Evolutionary conservation across 2,113 vertebrate genomes (phyloP), one percentile per base, ranked within the genome.

Genomic region (Aspiorhynchus laticeps): DNA sequence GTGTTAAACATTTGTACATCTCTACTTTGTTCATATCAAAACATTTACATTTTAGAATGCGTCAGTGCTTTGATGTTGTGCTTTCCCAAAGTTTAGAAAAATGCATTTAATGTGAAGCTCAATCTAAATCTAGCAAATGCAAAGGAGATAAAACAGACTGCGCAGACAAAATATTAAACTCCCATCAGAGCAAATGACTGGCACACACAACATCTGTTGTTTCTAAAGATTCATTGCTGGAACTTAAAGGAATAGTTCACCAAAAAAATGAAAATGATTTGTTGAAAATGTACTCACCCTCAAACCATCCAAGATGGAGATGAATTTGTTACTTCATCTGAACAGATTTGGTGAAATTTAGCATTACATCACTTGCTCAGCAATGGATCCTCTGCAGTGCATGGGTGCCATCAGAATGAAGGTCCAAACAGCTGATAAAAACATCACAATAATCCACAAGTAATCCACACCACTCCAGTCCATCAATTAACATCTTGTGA

Each of bases 111-210:
- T 41, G 36, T 31, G 12, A 26, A 15, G 63, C 63, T 59, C 56
- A 9, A 33, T 69, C 65, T 9, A 33, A 73, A 38, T 71, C 31
- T 21, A 19, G 33, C 33, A 19, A 69, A 33, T 69, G 3, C 17
- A 10, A 71, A 74, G 38, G 36, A n/a, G 38, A 75, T 75, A 6
- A 75, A 75, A 43, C 71, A 12, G 36, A 24, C 8, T 21, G 33
- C 33, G 11, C 21, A n/a, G 21, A 75, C 19, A 15, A 75, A 26
- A 75, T 12, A 75, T 14, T 43, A 75, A 75, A 46, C 11, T 46
- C 73, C 73, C 73, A 46, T 75, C 12, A 24, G 73, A 75, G 73
- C 12, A 15, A 36, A 73, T 12, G 69, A 73, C 69, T 38, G 69
- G 3, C 33, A 38, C n/a, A 21, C 73, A 26, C 10, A 38, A 75